These are phyloP conservation scores for Himalopsyche phryganea DNA, from an alignment of 1,140 invertebrate genomes.

Conservation along the genomic window DNA sequence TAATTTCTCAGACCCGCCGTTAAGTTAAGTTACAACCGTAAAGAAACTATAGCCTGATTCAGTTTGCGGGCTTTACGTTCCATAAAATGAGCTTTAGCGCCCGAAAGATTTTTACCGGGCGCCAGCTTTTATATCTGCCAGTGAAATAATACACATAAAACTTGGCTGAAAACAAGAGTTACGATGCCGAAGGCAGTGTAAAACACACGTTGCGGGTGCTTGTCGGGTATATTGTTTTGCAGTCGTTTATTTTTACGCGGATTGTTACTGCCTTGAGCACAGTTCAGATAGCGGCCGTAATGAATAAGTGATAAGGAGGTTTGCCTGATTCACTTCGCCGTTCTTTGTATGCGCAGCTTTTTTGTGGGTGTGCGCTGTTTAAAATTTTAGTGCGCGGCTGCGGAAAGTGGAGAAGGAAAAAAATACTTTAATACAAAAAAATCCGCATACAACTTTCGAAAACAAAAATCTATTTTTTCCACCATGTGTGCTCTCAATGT, in stretches of 20 bases:
- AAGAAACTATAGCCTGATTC: slow-evolving; percentile 22
- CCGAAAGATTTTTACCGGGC: slow-evolving; percentile 4
- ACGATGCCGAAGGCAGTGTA: slow-evolving; percentile 17
- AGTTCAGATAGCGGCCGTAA: slow-evolving; percentile 18
- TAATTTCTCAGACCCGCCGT: slow-evolving; percentile 25
- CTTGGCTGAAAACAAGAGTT: slow-evolving; percentile 30
- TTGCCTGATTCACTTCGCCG: slow-evolving; percentile 11
- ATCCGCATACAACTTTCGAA: no score
- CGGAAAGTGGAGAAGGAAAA: no score
- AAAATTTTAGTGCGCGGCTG: no score
- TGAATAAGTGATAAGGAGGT: slow-evolving; percentile 22
- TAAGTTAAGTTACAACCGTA: slow-evolving; percentile 25
- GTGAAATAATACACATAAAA: slow-evolving; percentile 33
- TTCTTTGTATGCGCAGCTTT: no score
- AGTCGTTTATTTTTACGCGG: slow-evolving; percentile 25
- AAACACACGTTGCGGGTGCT: slow-evolving; percentile 9
- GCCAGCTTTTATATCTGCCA: slow-evolving; percentile 15
- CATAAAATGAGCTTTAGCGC: slow-evolving; percentile 29
- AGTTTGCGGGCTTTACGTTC: slow-evolving; percentile 21
- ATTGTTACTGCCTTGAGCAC: slow-evolving; percentile 21
- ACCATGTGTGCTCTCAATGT: no score
- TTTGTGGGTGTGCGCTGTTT: no score
- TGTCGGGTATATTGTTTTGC: slow-evolving; percentile 15
- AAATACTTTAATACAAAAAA: no score
- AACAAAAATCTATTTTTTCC: no score